Evolutionary conservation across 2,113 vertebrate species (phyloP).

Genomic region (Atractosteus spatula): DNA sequence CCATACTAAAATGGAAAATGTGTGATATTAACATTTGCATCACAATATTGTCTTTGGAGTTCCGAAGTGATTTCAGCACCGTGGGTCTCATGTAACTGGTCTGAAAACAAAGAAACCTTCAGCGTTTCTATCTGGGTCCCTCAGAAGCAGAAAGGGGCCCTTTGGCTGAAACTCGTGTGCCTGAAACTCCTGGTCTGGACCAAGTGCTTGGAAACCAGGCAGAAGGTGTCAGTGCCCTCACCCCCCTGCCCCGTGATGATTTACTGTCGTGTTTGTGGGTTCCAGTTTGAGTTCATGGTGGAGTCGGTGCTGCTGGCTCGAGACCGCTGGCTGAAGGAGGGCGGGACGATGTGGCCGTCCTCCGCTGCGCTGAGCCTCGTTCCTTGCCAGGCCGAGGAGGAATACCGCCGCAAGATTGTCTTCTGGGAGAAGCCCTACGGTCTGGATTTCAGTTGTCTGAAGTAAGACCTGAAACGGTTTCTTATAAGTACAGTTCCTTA

Average conservation of each 20-base stretch:
- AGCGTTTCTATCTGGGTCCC: no score
- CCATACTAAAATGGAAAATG: no score
- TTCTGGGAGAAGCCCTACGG: constrained; percentile 75
- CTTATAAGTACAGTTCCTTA: no score
- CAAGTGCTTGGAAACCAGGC: no score
- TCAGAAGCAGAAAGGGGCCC: no score
- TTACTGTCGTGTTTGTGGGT: not conserved
- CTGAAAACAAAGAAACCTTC: no score
- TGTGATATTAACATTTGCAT: no score
- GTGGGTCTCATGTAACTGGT: no score
- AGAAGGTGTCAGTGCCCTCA: no score
- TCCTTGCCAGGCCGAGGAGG: constrained; percentile 67
- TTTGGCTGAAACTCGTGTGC: no score
- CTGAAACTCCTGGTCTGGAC: not conserved
- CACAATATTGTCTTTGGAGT: no score
- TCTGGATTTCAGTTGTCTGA: constrained; percentile 72
- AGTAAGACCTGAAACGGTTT: constrained; percentile 41
- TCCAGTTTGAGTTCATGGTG: constrained; percentile 80
- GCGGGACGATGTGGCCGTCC: constrained; percentile 71
- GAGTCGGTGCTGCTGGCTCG: constrained; percentile 73
- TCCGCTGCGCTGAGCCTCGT: constrained; percentile 64
- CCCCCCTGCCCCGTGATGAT: not conserved
- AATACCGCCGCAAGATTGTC: constrained; percentile 67
- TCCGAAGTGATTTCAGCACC: no score
- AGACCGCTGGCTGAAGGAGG: constrained; percentile 71